Conservation (phyloP, 1,140 invertebrate species). For the Dendroctonus ponderosae region DNA sequence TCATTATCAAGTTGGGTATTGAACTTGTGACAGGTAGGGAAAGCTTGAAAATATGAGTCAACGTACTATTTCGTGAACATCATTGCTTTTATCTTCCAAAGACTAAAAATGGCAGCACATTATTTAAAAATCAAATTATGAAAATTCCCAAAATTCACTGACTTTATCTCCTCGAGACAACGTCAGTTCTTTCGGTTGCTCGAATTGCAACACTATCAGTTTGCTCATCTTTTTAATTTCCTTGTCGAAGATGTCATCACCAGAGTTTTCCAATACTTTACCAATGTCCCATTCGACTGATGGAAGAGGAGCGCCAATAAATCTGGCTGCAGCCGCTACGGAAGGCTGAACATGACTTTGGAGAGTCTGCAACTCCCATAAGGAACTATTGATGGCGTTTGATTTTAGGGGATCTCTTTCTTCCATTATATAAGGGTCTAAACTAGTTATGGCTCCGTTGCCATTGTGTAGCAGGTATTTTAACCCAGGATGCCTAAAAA, state of each 20-base stretch:
- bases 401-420: constrained; percentile 77
- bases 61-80: no score
- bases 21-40: no score
- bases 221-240: constrained; percentile 63
- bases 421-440: constrained; percentile 80
- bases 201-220: constrained; percentile 63
- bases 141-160: constrained; percentile 55
- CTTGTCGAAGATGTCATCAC: constrained; percentile 60
- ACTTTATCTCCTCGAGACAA: constrained; percentile 55
- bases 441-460: constrained; percentile 54
- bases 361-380: constrained; percentile 86
- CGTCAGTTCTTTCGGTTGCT: constrained; percentile 55
- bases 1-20: no score
- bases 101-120: no score
- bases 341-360: constrained; percentile 74
- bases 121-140: constrained; percentile 2
- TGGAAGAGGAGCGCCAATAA: constrained; percentile 65
- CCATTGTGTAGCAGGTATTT: constrained; percentile 71
- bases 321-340: constrained; percentile 66
- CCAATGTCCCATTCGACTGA: constrained; percentile 67
- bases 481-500: constrained; percentile 70
- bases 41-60: no score
- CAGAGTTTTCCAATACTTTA: constrained; percentile 45
- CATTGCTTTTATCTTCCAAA: no score
- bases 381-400: constrained; percentile 78